phyloP scores from a whole-genome alignment of 1,140 invertebrate species.

The Ceratina calcarata region DNA sequence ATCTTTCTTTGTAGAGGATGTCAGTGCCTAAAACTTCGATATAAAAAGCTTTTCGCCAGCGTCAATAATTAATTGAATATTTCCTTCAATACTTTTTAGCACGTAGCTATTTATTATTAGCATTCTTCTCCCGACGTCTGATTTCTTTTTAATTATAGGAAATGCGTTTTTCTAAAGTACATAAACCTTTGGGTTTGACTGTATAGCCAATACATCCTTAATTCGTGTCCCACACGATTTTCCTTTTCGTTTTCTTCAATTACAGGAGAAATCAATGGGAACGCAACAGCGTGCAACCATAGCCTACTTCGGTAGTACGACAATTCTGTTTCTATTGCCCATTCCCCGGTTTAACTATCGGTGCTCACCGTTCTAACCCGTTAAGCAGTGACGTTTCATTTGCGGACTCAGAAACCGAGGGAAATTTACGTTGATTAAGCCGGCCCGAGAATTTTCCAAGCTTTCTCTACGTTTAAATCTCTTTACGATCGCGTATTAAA shows the following conservation, averaged over 20 bases:
- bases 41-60: too few species aligned
- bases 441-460: not conserved
- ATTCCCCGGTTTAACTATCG: not conserved
- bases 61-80: too few species aligned
- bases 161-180: too few species aligned
- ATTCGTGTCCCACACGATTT: not conserved
- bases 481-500: not conserved
- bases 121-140: too few species aligned
- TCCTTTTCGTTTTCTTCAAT: conserved; percentile 4
- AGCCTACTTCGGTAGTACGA: not conserved
- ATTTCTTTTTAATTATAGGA: too few species aligned
- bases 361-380: not conserved
- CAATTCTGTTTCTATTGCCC: not conserved
- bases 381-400: not conserved
- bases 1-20: too few species aligned
- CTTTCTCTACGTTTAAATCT: not conserved
- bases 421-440: not conserved
- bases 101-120: too few species aligned
- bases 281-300: not conserved
- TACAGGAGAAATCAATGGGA: not conserved
- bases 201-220: too few species aligned
- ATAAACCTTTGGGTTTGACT: too few species aligned
- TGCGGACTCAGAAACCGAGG: not conserved
- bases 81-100: too few species aligned
- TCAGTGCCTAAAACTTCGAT: too few species aligned